phyloP scores from a whole-genome alignment of 2,797 vertebrate genomes.

The Podarcis siculus region DNA sequence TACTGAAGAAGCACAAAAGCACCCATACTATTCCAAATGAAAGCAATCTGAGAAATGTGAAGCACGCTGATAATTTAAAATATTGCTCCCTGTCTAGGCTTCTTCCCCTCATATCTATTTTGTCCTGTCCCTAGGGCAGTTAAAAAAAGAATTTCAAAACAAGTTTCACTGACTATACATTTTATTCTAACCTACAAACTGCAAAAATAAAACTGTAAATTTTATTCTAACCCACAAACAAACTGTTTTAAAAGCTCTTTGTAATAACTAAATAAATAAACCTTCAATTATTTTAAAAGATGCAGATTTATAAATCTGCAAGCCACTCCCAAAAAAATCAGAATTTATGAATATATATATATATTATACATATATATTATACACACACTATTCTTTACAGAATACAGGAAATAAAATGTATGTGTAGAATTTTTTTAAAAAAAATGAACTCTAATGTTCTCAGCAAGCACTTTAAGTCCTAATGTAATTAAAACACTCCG shows the following conservation, averaged over 20 bases:
- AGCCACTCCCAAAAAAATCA: slow-evolving; percentile 51
- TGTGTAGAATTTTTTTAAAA: slow-evolving; percentile 45
- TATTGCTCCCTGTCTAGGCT: neutral
- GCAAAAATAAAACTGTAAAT: neutral
- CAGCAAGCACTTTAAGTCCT: slow-evolving; percentile 73
- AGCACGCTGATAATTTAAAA: slow-evolving; percentile 58
- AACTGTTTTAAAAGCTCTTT: neutral
- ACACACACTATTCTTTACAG: neutral
- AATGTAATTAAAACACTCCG: slow-evolving; percentile 84
- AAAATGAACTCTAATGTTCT: slow-evolving; percentile 74
- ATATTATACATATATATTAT: no score
- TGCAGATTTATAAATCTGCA: neutral
- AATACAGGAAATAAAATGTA: neutral
- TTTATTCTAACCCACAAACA: neutral
- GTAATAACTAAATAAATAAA: neutral
- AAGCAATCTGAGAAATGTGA: slow-evolving; percentile 64
- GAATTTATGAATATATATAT: slow-evolving; percentile 71
- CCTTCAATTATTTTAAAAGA: neutral
- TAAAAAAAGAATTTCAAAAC: neutral
- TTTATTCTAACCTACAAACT: neutral
- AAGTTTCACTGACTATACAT: neutral
- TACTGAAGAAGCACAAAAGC: slow-evolving; percentile 49
- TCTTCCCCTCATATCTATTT: slow-evolving; percentile 9
- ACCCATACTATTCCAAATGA: slow-evolving; percentile 61
- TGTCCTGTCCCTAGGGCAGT: neutral